Base-by-base conservation (phyloP, 2,888 invertebrate species). In the Ametastegia equiseti region DNA sequence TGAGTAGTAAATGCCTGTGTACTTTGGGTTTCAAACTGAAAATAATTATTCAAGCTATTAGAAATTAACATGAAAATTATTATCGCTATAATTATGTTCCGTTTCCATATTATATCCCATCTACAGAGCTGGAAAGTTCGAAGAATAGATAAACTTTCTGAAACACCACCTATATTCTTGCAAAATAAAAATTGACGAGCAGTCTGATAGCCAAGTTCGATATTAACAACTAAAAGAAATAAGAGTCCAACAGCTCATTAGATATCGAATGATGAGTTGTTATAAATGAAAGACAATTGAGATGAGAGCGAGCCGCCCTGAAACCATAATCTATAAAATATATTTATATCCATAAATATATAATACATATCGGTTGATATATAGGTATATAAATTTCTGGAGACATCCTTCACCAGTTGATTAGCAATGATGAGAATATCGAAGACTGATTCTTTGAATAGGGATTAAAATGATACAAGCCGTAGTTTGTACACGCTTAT, bases 401-500 rank as follows among this genome's bases (percentile, higher is more conserved):
- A 75, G 50, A 19, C 33, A 75, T 7, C 75, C 50, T 75, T 30
- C 54, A 54, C 54, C 75, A 36, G 33, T 75, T 50, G 27, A 75
- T 54, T 36, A 75, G 73, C 73, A 30, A 63, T n/a, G 42, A 42
- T 78, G 60, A n/a, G n/a, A 30, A 78, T 42, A 42, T 60, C 42
- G 42, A 78, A 78, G 15, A 60, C 42, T 42, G n/a, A 42, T 60
- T 39, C 60, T 78, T 4, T 57, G 75, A 78, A 78, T 78, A 30
- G 60, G 42, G 78, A 36, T 42, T 63, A 30, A 78, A 63, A 78
- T 60, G 60, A 63, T 78, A 78, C n/a, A 39, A 42, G 63, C 30
- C 45, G 78, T 78, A 78, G 78, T 63, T 78, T 78, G 78, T 78
- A 78, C 78, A 78, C 63, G 78, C 60, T 78, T 50, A 75, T 36